Evolutionary conservation across 2,797 vertebrate genomes (phyloP).

Genomic region (Rallus crepitans): DNA sequence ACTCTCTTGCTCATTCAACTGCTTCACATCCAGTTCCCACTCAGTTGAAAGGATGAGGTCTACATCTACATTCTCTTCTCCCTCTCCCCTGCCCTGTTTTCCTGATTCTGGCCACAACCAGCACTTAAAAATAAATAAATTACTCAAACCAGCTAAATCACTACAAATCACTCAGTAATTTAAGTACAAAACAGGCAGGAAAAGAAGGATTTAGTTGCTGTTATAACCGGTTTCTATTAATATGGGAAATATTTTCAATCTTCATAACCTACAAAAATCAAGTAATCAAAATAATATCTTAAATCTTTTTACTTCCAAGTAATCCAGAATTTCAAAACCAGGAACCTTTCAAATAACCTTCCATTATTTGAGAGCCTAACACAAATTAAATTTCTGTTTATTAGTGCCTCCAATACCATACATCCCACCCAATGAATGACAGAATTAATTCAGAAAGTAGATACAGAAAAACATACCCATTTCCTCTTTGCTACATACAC

Average conservation of each 20-base stretch:
- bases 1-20: not conserved
- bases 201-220: not conserved
- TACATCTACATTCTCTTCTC: not conserved
- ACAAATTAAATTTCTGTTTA: not conserved
- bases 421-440: not conserved
- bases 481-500: not conserved
- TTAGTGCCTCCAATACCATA: not conserved
- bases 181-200: not conserved
- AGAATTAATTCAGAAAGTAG: not conserved
- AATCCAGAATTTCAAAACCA: not conserved
- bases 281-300: not conserved
- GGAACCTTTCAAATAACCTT: not conserved
- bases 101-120: not conserved
- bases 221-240: not conserved
- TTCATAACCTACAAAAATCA: not conserved
- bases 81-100: not conserved
- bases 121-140: not conserved
- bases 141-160: not conserved
- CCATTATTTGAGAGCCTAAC: not conserved
- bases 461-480: not conserved
- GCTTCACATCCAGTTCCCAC: not conserved
- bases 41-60: not conserved
- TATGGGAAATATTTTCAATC: fast-evolving
- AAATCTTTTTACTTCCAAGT: not conserved
- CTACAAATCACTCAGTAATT: not conserved